A percentile compares a stretch with the other conserved stretches of the same genome.
Conservation (phyloP, 2,113 vertebrate genomes). For the Hemiscyllium ocellatum region DNA sequence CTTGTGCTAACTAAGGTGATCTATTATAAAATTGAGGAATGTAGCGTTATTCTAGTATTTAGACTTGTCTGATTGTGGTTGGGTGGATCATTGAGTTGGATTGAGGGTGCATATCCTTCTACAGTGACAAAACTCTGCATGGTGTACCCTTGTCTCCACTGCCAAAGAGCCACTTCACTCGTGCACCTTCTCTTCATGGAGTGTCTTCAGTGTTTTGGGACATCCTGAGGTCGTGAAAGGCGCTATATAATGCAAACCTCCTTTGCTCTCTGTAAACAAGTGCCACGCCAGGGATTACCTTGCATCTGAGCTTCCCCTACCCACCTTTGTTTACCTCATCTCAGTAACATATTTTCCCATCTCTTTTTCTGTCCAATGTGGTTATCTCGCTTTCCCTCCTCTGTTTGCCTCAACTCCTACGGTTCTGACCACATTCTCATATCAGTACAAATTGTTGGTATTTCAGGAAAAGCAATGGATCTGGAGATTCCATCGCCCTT, state of each 20-base stretch:
- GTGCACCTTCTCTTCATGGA: not conserved
- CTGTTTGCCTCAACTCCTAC: not conserved
- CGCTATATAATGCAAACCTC: not conserved
- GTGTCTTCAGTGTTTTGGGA: not conserved
- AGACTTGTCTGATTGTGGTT: not conserved
- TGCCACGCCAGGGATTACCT: not conserved
- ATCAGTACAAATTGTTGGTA: conserved; percentile 51
- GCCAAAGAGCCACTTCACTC: not conserved
- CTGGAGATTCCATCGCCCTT: conserved; percentile 58
- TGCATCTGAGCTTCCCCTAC: not conserved
- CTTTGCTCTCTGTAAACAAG: not conserved
- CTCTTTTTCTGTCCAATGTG: not conserved
- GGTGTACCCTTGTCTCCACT: not conserved
- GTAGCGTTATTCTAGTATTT: not conserved
- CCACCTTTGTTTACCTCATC: not conserved
- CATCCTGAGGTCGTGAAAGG: not conserved
- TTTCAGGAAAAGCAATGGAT: conserved; percentile 42
- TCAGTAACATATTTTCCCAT: not conserved
- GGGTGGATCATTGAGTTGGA: not conserved
- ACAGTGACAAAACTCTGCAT: not conserved
- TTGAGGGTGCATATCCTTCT: not conserved
- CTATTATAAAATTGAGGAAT: no score
- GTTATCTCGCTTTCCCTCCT: not conserved
- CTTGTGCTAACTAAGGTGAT: no score
- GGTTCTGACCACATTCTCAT: not conserved